phyloP scores from a whole-genome alignment of 2,797 vertebrate genomes.

The Labeo calbasu region DNA sequence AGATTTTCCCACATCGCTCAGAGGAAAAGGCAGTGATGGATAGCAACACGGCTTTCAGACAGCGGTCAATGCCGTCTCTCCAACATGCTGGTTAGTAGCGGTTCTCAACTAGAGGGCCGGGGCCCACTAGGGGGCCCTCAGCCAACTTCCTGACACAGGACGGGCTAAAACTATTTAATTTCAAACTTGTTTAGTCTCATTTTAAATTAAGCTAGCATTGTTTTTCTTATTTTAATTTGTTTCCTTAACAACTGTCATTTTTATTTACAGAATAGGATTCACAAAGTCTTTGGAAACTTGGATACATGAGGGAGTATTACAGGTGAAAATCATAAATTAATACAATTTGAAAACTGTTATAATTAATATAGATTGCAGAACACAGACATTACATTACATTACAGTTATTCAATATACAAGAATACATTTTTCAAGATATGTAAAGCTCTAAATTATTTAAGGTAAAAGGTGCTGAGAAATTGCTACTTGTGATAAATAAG shows the following conservation, averaged over 20 bases:
- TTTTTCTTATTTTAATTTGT: neutral
- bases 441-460: neutral
- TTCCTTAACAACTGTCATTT: neutral
- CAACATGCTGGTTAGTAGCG: neutral
- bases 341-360: neutral
- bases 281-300: neutral
- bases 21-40: constrained; percentile 43
- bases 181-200: too few species aligned
- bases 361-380: neutral
- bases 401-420: too few species aligned
- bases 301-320: neutral
- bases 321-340: neutral
- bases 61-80: neutral
- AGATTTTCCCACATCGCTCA: constrained; percentile 4
- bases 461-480: neutral
- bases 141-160: neutral
- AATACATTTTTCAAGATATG: neutral
- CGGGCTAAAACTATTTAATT: neutral
- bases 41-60: constrained; percentile 59
- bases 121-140: constrained; percentile 1
- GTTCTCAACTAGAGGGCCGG: neutral
- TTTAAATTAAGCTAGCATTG: too few species aligned
- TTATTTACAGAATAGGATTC: neutral
- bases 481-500: neutral
- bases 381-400: too few species aligned